Evolutionary conservation across 2,888 invertebrate species (phyloP), one percentile per base, ranked within the genome.

Genomic region (Ennomos erosarius): DNA sequence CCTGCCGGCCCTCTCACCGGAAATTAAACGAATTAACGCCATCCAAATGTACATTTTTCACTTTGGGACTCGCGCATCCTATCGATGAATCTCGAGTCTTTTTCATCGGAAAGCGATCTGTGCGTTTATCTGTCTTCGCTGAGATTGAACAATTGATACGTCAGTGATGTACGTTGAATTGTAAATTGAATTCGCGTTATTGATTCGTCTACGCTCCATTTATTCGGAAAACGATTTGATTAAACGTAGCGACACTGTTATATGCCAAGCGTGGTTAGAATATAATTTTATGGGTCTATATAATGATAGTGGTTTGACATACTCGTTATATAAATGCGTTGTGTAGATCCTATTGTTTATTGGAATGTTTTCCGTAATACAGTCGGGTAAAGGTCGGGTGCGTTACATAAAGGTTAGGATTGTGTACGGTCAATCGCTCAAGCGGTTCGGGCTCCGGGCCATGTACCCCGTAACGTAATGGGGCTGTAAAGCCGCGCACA

Each of bases 1-100:
- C 78, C 69, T 67, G 68, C 74, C 74, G 66, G 69, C 77, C 79
- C 82, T 82, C 89, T 85, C 87, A 87, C 91, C 92, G 93, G 92
- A 93, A 93, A 93, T 93, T 93, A 93, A 93, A 91, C 91, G 92
- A 92, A 93, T 93, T 92, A 92, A 92, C 91, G 90, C 91, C 88
- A 88, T 92, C 92, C 90, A 90, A 92, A 92, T 89, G 92, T 91
- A 90, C 91, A 92, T 92, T 92, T 92, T 92, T 92, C 92, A 92
- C 91, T 90, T 87, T 84, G 88, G 85, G 76, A 85, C 79, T 87
- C 84, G 86, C 88, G 89, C 85, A 82, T 87, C 83, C 87, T 85
- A 90, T 90, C 90, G 84, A 90, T 84, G 87, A 83, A 90, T 89
- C 90, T 88, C 76, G 76, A 85, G 87, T 88, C 86, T 89, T 86